These are phyloP conservation scores for Dusona sp. DNA, from an alignment of 2,888 invertebrate species.

Conservation along the genomic window DNA sequence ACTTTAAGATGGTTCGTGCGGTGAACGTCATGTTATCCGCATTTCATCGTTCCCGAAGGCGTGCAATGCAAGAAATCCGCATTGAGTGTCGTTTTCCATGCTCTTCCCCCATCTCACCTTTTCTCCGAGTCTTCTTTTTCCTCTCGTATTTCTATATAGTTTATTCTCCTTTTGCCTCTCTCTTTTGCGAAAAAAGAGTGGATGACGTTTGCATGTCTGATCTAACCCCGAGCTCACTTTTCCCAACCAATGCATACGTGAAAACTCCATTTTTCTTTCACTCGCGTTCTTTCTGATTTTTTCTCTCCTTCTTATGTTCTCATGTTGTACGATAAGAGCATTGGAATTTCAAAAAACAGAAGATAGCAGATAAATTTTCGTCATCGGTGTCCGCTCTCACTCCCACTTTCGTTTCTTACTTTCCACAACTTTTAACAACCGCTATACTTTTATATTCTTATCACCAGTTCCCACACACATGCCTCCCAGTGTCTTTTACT, in stretches of 20 bases:
- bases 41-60: constrained; percentile 36
- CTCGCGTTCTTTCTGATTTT: neutral
- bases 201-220: constrained; percentile 40
- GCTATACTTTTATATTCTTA: constrained; percentile 37
- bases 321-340: constrained; percentile 10
- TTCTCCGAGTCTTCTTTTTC: neutral
- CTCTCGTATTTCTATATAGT: neutral
- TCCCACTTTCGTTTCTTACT: neutral
- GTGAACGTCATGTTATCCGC: constrained; percentile 51
- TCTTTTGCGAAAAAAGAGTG: neutral
- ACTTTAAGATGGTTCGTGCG: neutral
- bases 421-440: neutral
- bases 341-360: neutral
- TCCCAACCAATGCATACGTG: neutral
- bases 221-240: neutral
- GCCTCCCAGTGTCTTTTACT: constrained; percentile 17
- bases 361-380: constrained; percentile 2
- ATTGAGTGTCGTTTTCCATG: constrained; percentile 38
- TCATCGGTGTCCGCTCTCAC: neutral
- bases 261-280: constrained; percentile 1
- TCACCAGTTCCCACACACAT: constrained; percentile 16
- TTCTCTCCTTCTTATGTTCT: neutral
- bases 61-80: constrained; percentile 47
- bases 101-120: constrained; percentile 11
- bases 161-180: constrained; percentile 2